Evolutionary conservation across 2,888 invertebrate species (phyloP), one percentile per base, ranked within the genome.

Genomic region (Synergus gifuensis): DNA sequence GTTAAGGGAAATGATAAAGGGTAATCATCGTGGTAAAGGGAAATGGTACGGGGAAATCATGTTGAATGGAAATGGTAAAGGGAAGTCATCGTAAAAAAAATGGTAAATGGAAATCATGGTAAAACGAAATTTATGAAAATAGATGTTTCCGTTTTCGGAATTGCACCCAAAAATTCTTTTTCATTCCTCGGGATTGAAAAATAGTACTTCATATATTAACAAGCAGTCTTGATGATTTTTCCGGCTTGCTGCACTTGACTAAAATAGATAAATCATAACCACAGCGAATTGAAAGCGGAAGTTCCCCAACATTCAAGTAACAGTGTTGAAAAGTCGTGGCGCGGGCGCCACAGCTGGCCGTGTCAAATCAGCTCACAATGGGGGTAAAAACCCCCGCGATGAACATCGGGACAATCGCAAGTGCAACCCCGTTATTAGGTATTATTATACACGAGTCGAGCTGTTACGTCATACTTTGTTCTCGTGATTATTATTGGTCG

Each of bases 341-440:
- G 28, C 28, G 79, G 83, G 81, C 83, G 82, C 82, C 83, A 81
- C 92, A 92, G 92, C 92, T 92, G 92, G 87, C 91, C 92, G 90
- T 91, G 82, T 87, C 92, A 88, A 92, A 92, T 92, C 85, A 84
- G 83, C 85, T 88, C 84, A 80, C 81, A 84, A 85, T 81, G 28
- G 83, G 86, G 88, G 86, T 82, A 81, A 81, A 81, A 79, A 85
- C 85, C 85, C 85, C 82, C 84, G 78, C 79, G 79, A 82, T 83
- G 79, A 85, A 78, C 81, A 78, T 67, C 77, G 77, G 79, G 79
- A 69, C 78, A 83, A 83, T 81, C 76, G 76, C 79, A 81, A 78
- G 76, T 81, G 80, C 82, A 82, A 83, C 79, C 79, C 44, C 77
- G 80, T 82, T 81, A 83, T 82, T 83, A 81, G 44, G 67, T 62